These are phyloP conservation scores for Trissonchulus latispiculum DNA, from an alignment of 2,888 invertebrate genomes.

Conservation along the genomic window DNA sequence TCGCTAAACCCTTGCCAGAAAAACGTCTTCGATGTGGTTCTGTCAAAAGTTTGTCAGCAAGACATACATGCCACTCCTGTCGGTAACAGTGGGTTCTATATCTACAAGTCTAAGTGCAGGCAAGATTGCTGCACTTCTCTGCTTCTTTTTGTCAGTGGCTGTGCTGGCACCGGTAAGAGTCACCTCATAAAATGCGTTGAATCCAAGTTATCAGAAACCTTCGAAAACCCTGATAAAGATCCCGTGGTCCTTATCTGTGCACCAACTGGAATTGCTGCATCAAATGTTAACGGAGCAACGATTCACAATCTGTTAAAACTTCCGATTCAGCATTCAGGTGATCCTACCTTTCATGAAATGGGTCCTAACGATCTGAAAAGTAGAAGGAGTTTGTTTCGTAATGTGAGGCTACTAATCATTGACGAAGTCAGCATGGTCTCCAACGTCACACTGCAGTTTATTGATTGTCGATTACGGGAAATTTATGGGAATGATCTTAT, in stretches of 20 bases:
- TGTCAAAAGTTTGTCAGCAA: too few relatives aligned
- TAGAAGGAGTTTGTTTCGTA: background rate
- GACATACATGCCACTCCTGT: background rate
- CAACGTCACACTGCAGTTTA: background rate
- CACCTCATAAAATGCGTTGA: too few relatives aligned
- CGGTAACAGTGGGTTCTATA: too few relatives aligned
- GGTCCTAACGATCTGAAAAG: background rate
- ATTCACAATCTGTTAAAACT: background rate
- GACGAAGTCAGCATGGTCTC: background rate
- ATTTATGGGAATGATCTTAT: background rate
- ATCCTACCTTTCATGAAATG: background rate
- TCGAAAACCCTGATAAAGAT: too few relatives aligned
- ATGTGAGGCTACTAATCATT: background rate
- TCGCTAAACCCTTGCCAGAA: too few relatives aligned
- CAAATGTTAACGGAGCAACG: background rate
- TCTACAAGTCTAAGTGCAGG: too few relatives aligned
- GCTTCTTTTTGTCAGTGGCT: background rate
- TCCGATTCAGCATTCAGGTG: background rate
- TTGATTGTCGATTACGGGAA: background rate
- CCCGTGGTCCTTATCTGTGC: background rate
- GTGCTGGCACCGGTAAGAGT: slow-evolving; percentile 11
- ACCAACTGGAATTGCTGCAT: background rate
- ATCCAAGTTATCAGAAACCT: too few relatives aligned
- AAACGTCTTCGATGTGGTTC: background rate
- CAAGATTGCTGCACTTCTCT: too few relatives aligned